A percentile compares a stretch with the other conserved stretches of the same genome.
Evolutionary conservation across 2,888 invertebrate species (phyloP).

Genomic region (Mylabris sibirica): DNA sequence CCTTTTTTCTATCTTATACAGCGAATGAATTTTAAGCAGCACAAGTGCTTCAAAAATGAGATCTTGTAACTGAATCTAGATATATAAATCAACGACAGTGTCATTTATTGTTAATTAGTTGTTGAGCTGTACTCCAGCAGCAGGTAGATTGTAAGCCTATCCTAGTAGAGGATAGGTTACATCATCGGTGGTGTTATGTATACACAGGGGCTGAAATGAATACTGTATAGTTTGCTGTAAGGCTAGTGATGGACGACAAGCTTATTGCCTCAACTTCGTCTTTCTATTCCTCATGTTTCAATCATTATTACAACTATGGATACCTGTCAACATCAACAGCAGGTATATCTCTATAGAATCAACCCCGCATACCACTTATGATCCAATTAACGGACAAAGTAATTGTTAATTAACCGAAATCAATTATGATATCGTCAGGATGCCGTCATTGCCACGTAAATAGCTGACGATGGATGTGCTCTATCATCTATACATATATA

Average conservation of each 20-base stretch:
- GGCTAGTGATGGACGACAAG: conserved; percentile 29
- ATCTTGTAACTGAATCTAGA: neutral
- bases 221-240: conserved; percentile 34
- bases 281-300: conserved; percentile 43
- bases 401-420: conserved; percentile 51
- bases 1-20: neutral
- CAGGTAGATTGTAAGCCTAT: conserved; percentile 10
- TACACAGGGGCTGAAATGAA: conserved; percentile 42
- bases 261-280: conserved; percentile 28
- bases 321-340: conserved; percentile 53
- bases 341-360: conserved; percentile 45
- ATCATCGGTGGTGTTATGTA: conserved; percentile 34
- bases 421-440: conserved; percentile 38
- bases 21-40: neutral
- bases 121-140: neutral
- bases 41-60: neutral
- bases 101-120: conserved; percentile 5
- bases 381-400: conserved; percentile 48
- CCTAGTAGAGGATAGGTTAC: conserved; percentile 24
- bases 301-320: conserved; percentile 51
- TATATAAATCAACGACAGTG: neutral
- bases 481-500: conserved; percentile 41
- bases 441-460: conserved; percentile 43
- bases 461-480: conserved; percentile 40
- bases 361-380: conserved; percentile 51